Percentiles rank a stretch among this genome's conserved stretches.
These are phyloP conservation scores for Oscheius myriophilus DNA, from an alignment of 2,888 invertebrate genomes.

Conservation along the genomic window DNA sequence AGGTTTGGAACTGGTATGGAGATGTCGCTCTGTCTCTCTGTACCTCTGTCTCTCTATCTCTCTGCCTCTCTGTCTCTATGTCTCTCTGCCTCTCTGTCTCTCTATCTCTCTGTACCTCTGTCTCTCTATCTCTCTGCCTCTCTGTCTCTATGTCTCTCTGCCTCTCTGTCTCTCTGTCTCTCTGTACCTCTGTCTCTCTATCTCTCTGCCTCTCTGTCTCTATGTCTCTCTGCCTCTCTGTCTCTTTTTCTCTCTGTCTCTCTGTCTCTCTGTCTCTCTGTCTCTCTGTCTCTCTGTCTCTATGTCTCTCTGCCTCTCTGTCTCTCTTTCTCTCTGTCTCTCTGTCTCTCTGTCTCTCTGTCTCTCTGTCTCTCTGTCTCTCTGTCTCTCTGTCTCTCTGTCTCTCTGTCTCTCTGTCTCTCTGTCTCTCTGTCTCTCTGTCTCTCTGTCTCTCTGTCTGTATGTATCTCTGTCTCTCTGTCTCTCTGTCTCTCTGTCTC, in stretches of 20 bases:
- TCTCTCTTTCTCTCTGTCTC: slow-evolving; percentile 8
- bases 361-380: slow-evolving; percentile 17
- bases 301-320: slow-evolving; percentile 25
- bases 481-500: not conserved
- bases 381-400: not conserved
- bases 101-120: too few species aligned
- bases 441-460: not conserved
- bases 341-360: slow-evolving; percentile 20
- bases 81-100: too few species aligned
- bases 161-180: too few species aligned
- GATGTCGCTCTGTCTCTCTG: not conserved
- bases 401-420: not conserved
- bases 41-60: too few species aligned
- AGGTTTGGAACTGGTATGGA: not conserved
- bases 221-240: too few species aligned
- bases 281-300: slow-evolving; percentile 18
- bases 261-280: too few species aligned
- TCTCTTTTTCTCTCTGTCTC: too few species aligned
- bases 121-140: too few species aligned
- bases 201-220: too few species aligned
- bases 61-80: too few species aligned
- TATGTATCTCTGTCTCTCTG: not conserved
- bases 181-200: too few species aligned
- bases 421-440: slow-evolving; percentile 1
- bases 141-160: too few species aligned